phyloP scores from a whole-genome alignment of 2,797 vertebrate species.

The Gambusia yucatana region DNA sequence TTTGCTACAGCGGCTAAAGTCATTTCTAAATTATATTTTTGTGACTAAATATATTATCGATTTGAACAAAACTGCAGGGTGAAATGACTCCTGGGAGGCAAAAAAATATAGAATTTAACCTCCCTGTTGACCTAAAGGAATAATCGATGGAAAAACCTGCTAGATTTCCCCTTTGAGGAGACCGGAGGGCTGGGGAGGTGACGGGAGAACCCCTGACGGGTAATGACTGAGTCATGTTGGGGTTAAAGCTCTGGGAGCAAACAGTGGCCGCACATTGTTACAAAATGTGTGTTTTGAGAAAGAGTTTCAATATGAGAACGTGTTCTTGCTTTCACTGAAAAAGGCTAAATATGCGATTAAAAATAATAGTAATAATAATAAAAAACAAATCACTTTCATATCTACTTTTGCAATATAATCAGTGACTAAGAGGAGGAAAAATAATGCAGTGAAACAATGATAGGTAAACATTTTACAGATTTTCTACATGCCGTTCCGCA shows the following conservation, averaged over 20 bases:
- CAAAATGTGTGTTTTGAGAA: slow-evolving; percentile 33
- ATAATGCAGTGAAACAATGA: not conserved
- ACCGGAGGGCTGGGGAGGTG: not conserved
- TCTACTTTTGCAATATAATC: not conserved
- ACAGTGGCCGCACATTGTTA: not conserved
- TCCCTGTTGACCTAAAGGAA: not conserved
- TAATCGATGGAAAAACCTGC: not conserved
- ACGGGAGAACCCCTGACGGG: slow-evolving; percentile 39
- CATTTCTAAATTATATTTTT: not conserved
- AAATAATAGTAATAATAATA: not conserved
- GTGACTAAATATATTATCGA: not conserved
- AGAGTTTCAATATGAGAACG: slow-evolving; percentile 28
- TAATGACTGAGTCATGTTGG: slow-evolving; percentile 40
- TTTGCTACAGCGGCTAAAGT: not conserved
- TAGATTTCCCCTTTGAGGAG: slow-evolving; percentile 28
- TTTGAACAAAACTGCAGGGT: not conserved
- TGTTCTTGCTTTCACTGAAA: not conserved
- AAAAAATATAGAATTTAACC: not conserved
- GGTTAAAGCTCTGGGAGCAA: not conserved
- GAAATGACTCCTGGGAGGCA: not conserved
- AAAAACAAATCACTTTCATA: not conserved
- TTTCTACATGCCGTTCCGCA: not conserved
- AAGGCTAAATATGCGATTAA: not conserved
- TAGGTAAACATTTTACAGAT: not conserved
- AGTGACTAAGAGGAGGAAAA: not conserved